Percentiles rank a stretch among this genome's conserved stretches.
Evolutionary conservation across 2,797 vertebrate species (phyloP).

Genomic region (Australoheros facetus): DNA sequence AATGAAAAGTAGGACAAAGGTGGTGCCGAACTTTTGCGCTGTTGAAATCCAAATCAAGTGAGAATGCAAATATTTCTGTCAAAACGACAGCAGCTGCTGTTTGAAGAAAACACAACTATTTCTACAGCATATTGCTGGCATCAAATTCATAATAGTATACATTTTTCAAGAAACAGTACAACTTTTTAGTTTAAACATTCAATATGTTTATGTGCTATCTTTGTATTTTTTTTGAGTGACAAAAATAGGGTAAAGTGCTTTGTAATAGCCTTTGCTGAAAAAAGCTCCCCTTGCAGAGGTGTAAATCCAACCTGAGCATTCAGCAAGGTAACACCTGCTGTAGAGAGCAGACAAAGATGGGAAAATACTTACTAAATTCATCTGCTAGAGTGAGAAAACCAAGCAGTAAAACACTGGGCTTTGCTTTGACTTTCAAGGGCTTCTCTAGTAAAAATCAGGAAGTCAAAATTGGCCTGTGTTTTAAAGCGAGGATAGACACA

Average conservation of each 20-base stretch:
- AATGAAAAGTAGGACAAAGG: not conserved
- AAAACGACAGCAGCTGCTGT: not conserved
- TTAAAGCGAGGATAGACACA: conserved; percentile 3
- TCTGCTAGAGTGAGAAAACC: conserved; percentile 44
- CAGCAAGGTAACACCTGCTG: conserved; percentile 56
- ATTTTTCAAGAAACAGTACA: not conserved
- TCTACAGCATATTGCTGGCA: not conserved
- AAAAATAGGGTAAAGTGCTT: not conserved
- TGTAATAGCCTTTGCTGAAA: not conserved
- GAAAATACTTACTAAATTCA: conserved; percentile 60
- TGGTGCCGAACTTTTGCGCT: not conserved
- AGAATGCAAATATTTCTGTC: not conserved
- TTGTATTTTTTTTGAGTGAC: not conserved
- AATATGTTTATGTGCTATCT: not conserved
- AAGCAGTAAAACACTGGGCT: conserved; percentile 34
- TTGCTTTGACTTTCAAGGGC: conserved; percentile 22
- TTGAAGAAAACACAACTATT: not conserved
- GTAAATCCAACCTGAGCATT: conserved; percentile 28
- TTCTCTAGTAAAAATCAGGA: conserved; percentile 37
- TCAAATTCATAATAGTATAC: not conserved
- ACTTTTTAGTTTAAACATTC: not conserved
- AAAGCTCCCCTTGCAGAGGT: not conserved
- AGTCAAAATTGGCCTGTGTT: conserved; percentile 13
- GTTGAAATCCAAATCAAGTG: too few species aligned
- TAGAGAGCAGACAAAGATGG: conserved; percentile 32